phyloP scores from a whole-genome alignment of 2,888 invertebrate species.

The Endotricha flammealis region DNA sequence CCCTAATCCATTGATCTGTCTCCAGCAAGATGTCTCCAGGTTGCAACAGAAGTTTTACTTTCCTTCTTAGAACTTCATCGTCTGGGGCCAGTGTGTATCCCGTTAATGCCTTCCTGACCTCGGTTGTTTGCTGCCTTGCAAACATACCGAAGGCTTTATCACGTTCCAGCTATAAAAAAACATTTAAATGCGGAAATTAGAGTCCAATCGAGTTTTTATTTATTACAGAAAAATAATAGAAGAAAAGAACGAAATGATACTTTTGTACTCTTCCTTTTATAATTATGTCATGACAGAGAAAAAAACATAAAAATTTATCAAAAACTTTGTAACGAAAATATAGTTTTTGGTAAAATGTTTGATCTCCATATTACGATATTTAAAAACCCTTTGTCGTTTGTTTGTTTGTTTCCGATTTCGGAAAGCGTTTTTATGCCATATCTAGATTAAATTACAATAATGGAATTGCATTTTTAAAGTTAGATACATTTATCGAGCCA shows the following conservation, averaged over 20 bases:
- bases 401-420: slow-evolving; percentile 2
- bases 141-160: slow-evolving; percentile 70
- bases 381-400: slow-evolving; percentile 7
- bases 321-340: not conserved
- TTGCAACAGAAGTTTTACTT: slow-evolving; percentile 66
- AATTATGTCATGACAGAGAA: no score
- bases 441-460: no score
- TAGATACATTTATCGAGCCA: no score
- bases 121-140: slow-evolving; percentile 57
- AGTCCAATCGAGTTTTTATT: no score
- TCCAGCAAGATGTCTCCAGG: slow-evolving; percentile 72
- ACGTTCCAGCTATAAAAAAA: slow-evolving; percentile 48
- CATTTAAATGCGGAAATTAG: no score
- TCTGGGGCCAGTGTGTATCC: slow-evolving; percentile 42
- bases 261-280: no score
- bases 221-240: no score
- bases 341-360: not conserved
- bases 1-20: slow-evolving; percentile 72
- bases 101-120: slow-evolving; percentile 48
- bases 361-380: slow-evolving; percentile 1
- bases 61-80: slow-evolving; percentile 61
- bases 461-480: no score
- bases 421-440: no score
- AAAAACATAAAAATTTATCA: no score
- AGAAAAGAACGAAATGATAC: no score